These are phyloP conservation scores for Arremon aurantiirostris DNA, from an alignment of 2,797 vertebrate species.

Conservation along the genomic window DNA sequence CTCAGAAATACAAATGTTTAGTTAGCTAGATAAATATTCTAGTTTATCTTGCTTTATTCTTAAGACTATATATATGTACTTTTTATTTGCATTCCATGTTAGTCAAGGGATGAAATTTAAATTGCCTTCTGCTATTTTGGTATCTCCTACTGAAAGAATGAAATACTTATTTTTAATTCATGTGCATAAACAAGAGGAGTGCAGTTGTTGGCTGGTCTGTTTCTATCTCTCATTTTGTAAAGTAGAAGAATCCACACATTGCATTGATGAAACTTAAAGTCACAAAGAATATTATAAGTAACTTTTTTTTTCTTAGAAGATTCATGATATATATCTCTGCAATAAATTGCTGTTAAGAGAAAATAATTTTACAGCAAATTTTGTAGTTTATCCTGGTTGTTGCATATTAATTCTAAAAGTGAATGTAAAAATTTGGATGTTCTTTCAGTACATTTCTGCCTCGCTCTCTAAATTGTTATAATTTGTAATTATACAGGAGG, in stretches of 20 bases:
- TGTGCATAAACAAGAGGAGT: neutral
- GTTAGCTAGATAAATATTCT: neutral
- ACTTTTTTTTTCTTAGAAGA: neutral
- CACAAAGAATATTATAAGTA: neutral
- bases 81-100: constrained; percentile 4
- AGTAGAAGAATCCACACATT: neutral
- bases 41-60: neutral
- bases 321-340: neutral
- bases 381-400: neutral
- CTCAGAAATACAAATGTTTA: neutral
- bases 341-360: neutral
- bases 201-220: neutral
- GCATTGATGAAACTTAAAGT: neutral
- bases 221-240: neutral
- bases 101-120: neutral
- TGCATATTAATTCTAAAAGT: neutral
- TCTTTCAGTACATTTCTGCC: neutral
- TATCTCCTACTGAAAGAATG: neutral
- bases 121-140: neutral
- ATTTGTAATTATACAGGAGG: constrained; percentile 81
- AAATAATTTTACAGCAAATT: neutral
- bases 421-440: neutral
- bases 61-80: neutral
- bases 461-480: neutral
- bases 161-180: constrained; percentile 8